Base-by-base conservation (phyloP, 2,888 invertebrate genomes). In the Cabera pusaria region DNA sequence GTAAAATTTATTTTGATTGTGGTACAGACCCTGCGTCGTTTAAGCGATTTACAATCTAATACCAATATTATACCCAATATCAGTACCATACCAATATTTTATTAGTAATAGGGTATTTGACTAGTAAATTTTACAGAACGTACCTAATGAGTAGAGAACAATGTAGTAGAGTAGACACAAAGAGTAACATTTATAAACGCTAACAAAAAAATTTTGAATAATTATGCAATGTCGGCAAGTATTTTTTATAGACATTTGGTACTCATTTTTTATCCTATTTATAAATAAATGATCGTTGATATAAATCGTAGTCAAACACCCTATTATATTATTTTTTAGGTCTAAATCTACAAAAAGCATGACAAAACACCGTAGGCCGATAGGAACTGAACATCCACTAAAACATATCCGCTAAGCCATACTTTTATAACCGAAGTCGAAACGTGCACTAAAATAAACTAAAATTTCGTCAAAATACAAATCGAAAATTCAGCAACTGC, bases 11-110 rank as follows among this genome's bases (percentile, higher is more conserved):
- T 67, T 60, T 68, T 74, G 81, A 79, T 81, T 79, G 76, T 82
- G 79, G 75, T 83, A 77, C 71, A 75, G 82, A 87, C 87, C 87
- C 87, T 88, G 87, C 86, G 77, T 86, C 81, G 82, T 85, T 84
- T 75, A 86, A 86, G 86, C 85, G 72, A 83, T 84, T 80, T 63
- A 56, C 64, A 74, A 66, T 37, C 64, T 72, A 68, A 41, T 29
- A 35, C 29, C 41, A 14, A 41, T 25, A 31, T 22, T n/a, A n/a
- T n/a, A 41, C 25, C 35, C 18, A 10, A 31, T 26, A 22, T 10
- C 26, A n/a, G 31, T 31, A 74, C 71, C 64, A 69, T 77, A 78
- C 53, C 65, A 64, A 76, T 77, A 79, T 72, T 72, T 69, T 62
- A 71, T 77, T 74, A 64, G 49, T 25, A 29, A 41, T 26, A 41